Evolutionary conservation across 2,888 invertebrate genomes (phyloP).

Genomic region (Drosophila ustulata): DNA sequence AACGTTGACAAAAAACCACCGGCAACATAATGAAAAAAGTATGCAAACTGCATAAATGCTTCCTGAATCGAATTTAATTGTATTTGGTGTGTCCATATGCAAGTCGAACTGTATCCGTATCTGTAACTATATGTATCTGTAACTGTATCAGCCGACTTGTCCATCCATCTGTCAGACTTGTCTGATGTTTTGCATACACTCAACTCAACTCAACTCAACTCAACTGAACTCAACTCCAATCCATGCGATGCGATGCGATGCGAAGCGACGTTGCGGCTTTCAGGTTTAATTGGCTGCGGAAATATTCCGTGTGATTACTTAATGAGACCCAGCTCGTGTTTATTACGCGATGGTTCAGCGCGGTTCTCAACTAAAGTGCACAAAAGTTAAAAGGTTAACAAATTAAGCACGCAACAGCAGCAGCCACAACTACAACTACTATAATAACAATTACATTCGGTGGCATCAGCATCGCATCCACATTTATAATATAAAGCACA

Average conservation of each 20-base stretch:
- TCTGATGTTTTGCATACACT: constrained; percentile 49
- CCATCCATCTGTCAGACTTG: constrained; percentile 63
- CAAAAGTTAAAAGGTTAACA: constrained; percentile 77
- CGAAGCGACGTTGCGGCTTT: constrained; percentile 62
- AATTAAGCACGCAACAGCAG: constrained; percentile 42
- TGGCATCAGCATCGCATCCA: constrained; percentile 4
- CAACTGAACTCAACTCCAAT: not conserved
- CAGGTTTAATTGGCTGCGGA: constrained; percentile 80
- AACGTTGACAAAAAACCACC: constrained; percentile 6
- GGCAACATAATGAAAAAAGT: constrained; percentile 7
- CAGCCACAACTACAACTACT: constrained; percentile 8
- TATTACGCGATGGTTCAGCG: constrained; percentile 49
- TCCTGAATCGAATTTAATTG: constrained; percentile 78
- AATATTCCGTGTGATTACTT: constrained; percentile 81
- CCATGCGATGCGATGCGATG: constrained; percentile 11
- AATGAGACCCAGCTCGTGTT: constrained; percentile 77
- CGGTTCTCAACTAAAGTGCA: constrained; percentile 51
- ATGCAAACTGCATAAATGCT: constrained; percentile 72
- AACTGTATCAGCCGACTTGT: constrained; percentile 45
- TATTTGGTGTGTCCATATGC: constrained; percentile 46
- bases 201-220: not conserved
- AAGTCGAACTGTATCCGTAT: constrained; percentile 12
- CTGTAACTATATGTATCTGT: constrained; percentile 29
- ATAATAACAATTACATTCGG: constrained; percentile 15
- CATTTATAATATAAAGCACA: constrained; percentile 12